Conservation (phyloP, 2,113 vertebrate species). For the Indri indri region DNA sequence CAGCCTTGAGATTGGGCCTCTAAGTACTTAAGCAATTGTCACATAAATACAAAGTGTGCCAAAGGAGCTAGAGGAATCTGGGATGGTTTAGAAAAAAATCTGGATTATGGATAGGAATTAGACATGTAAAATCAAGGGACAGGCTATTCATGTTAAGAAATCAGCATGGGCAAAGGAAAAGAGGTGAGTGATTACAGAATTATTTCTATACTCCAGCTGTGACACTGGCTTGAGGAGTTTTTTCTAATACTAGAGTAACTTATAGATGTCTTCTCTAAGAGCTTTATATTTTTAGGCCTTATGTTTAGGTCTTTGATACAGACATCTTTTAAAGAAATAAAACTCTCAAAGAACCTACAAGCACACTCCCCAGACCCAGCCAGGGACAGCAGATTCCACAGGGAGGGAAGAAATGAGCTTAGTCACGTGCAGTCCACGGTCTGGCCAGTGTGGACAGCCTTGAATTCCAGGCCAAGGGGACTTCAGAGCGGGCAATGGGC, state of each 20-base stretch:
- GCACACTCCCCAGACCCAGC: neutral
- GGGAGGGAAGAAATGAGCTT: neutral
- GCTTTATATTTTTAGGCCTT: neutral
- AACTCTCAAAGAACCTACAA: neutral
- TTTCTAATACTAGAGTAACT: neutral
- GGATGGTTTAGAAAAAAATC: neutral
- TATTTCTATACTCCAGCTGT: neutral
- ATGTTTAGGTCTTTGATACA: neutral
- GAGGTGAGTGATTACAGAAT: neutral
- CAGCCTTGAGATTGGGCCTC: neutral
- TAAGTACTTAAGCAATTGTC: neutral
- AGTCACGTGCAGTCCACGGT: neutral
- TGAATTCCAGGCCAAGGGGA: neutral
- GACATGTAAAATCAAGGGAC: neutral
- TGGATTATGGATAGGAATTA: neutral
- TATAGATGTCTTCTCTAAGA: neutral
- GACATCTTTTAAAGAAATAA: neutral
- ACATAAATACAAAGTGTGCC: neutral
- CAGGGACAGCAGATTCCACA: neutral
- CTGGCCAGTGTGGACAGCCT: neutral
- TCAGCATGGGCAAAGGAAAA: neutral
- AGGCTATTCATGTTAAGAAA: neutral
- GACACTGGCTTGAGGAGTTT: neutral
- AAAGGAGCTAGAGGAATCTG: neutral
- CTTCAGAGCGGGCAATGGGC: no score